Conservation (phyloP, 2,113 vertebrate species). For the Taxidea taxus region DNA sequence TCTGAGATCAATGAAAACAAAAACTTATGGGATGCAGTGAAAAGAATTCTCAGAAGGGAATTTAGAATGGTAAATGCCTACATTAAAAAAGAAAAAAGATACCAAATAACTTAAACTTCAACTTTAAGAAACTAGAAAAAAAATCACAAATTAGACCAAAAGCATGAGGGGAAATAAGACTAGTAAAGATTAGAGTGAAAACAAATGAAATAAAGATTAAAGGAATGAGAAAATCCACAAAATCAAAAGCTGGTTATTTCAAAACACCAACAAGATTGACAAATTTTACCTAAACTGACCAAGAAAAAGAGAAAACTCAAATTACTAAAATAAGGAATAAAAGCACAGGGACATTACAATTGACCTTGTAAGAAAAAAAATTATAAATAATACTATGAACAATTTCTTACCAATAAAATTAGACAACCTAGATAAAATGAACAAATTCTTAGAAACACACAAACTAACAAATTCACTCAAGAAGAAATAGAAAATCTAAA, state of each 20-base stretch:
- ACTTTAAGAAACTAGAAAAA: not conserved
- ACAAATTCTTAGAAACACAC: not conserved
- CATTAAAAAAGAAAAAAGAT: not conserved
- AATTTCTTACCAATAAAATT: not conserved
- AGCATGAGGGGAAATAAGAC: not conserved
- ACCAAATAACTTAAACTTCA: not conserved
- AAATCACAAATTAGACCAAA: not conserved
- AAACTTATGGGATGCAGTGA: not conserved
- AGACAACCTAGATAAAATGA: not conserved
- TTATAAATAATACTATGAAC: not conserved
- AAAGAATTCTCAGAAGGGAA: not conserved
- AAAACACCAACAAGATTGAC: not conserved
- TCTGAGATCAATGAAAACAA: not conserved
- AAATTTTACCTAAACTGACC: not conserved
- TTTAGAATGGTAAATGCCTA: not conserved
- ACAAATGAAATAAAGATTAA: not conserved
- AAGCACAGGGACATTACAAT: not conserved
- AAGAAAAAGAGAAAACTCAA: not conserved
- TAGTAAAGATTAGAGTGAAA: not conserved
- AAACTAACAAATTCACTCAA: not conserved
- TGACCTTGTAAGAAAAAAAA: not conserved
- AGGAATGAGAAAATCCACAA: not conserved
- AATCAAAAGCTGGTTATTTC: not conserved
- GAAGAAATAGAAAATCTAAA: not conserved
- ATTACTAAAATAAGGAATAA: not conserved